These are phyloP conservation scores for Hanleya hanleyi DNA, from an alignment of 2,888 invertebrate species.

Conservation along the genomic window DNA sequence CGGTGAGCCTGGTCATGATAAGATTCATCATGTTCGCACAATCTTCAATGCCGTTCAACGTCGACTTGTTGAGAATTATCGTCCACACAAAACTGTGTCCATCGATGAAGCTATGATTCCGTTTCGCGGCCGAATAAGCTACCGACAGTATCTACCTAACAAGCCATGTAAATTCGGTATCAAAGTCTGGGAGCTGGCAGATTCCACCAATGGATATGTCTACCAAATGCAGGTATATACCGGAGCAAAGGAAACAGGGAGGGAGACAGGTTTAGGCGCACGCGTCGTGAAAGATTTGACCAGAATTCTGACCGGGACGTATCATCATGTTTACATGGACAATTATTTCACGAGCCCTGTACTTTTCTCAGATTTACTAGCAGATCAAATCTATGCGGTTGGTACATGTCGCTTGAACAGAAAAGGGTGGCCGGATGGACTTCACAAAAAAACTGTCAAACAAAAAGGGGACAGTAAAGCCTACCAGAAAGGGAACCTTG, in stretches of 20 bases:
- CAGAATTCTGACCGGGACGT: not conserved
- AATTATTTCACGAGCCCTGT: conserved; percentile 6
- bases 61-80: not conserved
- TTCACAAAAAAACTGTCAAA: not conserved
- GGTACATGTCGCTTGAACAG: not conserved
- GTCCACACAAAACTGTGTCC: not conserved
- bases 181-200: not conserved
- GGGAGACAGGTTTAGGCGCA: not conserved
- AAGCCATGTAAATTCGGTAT: conserved; percentile 9
- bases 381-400: not conserved
- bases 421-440: not conserved
- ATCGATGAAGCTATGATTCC: conserved; percentile 6
- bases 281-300: conserved; percentile 10
- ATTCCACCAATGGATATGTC: conserved; percentile 2
- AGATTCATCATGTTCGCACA: not conserved
- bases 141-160: not conserved
- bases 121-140: not conserved
- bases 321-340: conserved; percentile 12
- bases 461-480: not conserved
- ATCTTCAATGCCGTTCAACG: not conserved
- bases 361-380: not conserved
- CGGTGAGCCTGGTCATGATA: conserved; percentile 1
- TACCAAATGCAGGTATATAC: conserved; percentile 5
- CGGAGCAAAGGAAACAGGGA: not conserved
- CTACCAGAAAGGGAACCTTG: not conserved